phyloP scores from a whole-genome alignment of 1,140 invertebrate species.

The Drosophila biarmipes region DNA sequence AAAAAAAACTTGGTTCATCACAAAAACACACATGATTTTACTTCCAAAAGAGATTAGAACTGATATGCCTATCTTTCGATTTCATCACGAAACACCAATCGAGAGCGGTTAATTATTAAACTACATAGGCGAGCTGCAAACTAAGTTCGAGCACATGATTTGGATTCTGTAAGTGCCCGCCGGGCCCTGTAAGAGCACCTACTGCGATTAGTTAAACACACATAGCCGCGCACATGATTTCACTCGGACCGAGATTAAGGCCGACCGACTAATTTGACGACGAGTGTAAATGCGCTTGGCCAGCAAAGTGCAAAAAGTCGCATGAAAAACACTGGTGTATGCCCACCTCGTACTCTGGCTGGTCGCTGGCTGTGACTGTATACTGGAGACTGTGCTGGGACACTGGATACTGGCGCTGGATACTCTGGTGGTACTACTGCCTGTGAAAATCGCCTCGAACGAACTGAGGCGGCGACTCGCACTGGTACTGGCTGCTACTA shows the following conservation, averaged over 20 bases:
- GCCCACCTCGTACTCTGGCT: slow-evolving; percentile 68
- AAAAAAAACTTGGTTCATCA: background rate
- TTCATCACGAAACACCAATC: background rate
- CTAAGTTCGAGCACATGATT: background rate
- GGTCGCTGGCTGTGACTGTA: slow-evolving; percentile 19
- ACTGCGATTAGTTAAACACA: slow-evolving; percentile 7
- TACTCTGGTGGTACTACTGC: slow-evolving; percentile 49
- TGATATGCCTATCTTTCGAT: background rate
- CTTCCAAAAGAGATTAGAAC: background rate
- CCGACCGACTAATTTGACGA: slow-evolving; percentile 53
- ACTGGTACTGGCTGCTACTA: slow-evolving; percentile 37
- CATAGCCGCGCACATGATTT: slow-evolving; percentile 17
- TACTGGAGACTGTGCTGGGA: slow-evolving; percentile 17
- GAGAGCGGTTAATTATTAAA: slow-evolving; percentile 5
- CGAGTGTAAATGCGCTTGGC: slow-evolving; percentile 64
- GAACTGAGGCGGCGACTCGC: slow-evolving; percentile 24
- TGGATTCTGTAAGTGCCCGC: background rate
- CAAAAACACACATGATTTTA: background rate
- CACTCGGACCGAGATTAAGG: slow-evolving; percentile 11
- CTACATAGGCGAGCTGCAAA: slow-evolving; percentile 1
- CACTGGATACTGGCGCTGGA: slow-evolving; percentile 10
- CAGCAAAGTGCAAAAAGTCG: slow-evolving; percentile 57
- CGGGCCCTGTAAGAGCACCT: background rate
- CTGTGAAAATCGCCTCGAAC: slow-evolving; percentile 49
- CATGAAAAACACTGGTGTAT: slow-evolving; percentile 77